phyloP scores from a whole-genome alignment of 1,140 invertebrate genomes.

The Aphis gossypii region DNA sequence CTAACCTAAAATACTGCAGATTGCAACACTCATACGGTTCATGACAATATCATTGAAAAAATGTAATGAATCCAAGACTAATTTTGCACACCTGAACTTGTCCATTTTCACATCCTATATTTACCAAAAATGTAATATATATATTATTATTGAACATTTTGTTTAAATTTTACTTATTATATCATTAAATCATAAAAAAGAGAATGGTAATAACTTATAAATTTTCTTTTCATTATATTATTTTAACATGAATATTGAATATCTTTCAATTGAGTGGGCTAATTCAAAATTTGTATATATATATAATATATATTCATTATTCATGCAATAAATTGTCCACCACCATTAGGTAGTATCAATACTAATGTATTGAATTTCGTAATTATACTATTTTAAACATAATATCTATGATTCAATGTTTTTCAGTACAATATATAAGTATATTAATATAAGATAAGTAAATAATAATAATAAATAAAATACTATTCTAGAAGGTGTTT shows the following conservation, averaged over 20 bases:
- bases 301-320: background rate
- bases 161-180: background rate
- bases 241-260: background rate
- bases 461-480: background rate
- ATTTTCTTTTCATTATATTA: background rate
- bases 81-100: slow-evolving; percentile 75
- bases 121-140: slow-evolving; percentile 62
- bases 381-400: background rate
- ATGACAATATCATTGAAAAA: slow-evolving; percentile 77
- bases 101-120: slow-evolving; percentile 76
- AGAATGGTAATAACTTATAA: background rate
- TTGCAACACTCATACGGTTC: slow-evolving; percentile 83
- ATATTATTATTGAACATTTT: background rate
- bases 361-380: background rate
- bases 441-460: too few species aligned
- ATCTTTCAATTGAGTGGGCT: background rate
- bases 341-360: background rate
- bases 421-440: background rate
- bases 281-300: background rate
- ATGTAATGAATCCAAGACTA: slow-evolving; percentile 81
- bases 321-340: background rate
- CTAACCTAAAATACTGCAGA: slow-evolving; percentile 75
- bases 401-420: background rate
- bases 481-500: background rate
- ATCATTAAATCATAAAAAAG: background rate